These are phyloP conservation scores for Gortyna flavago DNA, from an alignment of 2,888 invertebrate species.

Conservation along the genomic window DNA sequence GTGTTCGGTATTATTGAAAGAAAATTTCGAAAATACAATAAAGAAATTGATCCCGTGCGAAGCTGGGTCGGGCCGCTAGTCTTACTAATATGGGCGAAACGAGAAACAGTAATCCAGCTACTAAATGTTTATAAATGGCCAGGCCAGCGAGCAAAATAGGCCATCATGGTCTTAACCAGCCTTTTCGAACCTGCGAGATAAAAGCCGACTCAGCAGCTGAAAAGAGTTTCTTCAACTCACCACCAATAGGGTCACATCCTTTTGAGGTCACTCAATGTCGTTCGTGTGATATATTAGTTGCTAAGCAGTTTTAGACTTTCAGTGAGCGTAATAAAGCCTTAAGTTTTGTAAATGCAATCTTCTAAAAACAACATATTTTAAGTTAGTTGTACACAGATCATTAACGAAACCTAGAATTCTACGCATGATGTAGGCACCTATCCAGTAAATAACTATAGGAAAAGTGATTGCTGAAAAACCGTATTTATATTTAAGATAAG, in stretches of 20 bases:
- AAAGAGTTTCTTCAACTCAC: slow-evolving; percentile 35
- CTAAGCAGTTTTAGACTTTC: slow-evolving; percentile 8
- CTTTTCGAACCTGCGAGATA: slow-evolving; percentile 28
- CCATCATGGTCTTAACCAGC: slow-evolving; percentile 16
- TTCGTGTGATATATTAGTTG: slow-evolving; percentile 8
- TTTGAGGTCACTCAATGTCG: slow-evolving; percentile 25
- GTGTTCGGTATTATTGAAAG: no score
- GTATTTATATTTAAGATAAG: no score
- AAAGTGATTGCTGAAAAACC: neutral
- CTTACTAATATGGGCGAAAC: neutral
- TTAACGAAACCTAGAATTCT: neutral
- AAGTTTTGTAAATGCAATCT: neutral
- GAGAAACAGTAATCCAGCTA: neutral
- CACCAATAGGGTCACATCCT: slow-evolving; percentile 11
- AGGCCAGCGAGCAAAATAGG: slow-evolving; percentile 17
- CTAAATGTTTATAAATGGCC: neutral
- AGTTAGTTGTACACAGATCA: neutral
- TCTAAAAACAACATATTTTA: no score
- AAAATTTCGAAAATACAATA: no score
- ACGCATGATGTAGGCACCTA: neutral
- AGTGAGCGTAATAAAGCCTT: neutral
- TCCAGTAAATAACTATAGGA: neutral
- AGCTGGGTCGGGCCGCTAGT: no score
- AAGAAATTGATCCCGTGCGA: no score
- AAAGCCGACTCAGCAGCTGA: slow-evolving; percentile 30